Conservation (phyloP, 2,888 invertebrate genomes). For the Anaspis maculata region DNA sequence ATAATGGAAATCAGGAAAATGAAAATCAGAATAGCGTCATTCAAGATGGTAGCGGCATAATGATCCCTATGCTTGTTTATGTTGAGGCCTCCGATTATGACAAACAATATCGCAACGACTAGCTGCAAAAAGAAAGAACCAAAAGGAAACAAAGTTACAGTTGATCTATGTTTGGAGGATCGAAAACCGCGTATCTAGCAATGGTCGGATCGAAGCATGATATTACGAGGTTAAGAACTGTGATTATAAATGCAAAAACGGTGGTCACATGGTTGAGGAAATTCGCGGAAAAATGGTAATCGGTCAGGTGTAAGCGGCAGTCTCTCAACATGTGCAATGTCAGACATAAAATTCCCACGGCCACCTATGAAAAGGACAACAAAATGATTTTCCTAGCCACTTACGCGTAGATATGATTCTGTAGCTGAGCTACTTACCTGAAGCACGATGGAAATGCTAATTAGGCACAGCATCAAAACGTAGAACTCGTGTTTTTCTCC, state of each 20-base stretch:
- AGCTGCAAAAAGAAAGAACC: slow-evolving; percentile 52
- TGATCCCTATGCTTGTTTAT: slow-evolving; percentile 69
- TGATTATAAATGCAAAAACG: slow-evolving; percentile 61
- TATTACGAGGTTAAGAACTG: slow-evolving; percentile 66
- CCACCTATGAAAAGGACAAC: slow-evolving; percentile 47
- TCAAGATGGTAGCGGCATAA: slow-evolving; percentile 66
- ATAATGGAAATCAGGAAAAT: slow-evolving; percentile 74
- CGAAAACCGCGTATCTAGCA: slow-evolving; percentile 44
- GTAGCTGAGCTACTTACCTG: slow-evolving; percentile 66
- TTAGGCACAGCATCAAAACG: slow-evolving; percentile 67
- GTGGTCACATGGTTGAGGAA: slow-evolving; percentile 65
- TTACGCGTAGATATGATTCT: not conserved
- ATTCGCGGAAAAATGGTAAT: slow-evolving; percentile 60
- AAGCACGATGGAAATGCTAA: slow-evolving; percentile 72
- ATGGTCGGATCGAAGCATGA: slow-evolving; percentile 71
- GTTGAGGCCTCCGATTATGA: slow-evolving; percentile 74
- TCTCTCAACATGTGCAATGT: slow-evolving; percentile 67
- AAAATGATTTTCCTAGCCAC: not conserved
- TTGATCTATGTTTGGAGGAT: slow-evolving; percentile 21
- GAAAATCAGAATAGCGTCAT: slow-evolving; percentile 71
- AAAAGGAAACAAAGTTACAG: slow-evolving; percentile 8
- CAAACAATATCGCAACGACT: slow-evolving; percentile 72
- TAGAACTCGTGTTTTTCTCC: slow-evolving; percentile 83
- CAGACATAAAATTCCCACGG: slow-evolving; percentile 65
- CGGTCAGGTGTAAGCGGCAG: slow-evolving; percentile 64